Percentiles rank a stretch among this genome's conserved stretches.
Conservation (phyloP, 2,113 vertebrate genomes). For the Tor tambroides region DNA sequence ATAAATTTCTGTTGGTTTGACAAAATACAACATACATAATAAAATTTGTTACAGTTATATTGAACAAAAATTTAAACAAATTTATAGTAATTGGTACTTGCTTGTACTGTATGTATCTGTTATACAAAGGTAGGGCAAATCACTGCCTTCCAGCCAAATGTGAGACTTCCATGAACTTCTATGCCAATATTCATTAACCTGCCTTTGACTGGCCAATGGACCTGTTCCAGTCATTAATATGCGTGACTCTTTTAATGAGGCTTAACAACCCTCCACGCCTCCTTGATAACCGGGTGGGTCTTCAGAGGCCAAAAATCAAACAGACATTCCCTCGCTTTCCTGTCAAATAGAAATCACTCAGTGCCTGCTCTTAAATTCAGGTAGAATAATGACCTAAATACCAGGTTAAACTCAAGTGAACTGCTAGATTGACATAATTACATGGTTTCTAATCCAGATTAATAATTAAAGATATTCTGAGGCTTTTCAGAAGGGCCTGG, state of each 20-base stretch:
- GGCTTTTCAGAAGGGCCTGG: conserved; percentile 40
- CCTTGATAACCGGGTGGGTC: no score
- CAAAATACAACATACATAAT: no score
- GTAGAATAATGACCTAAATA: conserved; percentile 50
- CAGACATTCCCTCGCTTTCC: conserved; percentile 44
- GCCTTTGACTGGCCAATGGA: conserved; percentile 59
- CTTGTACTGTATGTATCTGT: not conserved
- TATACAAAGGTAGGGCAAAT: conserved; percentile 46
- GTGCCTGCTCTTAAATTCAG: conserved; percentile 47
- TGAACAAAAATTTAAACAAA: no score
- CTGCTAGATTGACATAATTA: conserved; percentile 53
- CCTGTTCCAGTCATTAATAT: conserved; percentile 61
- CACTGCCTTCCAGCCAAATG: conserved; percentile 52
- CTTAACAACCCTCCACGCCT: conserved; percentile 60
- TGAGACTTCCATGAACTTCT: conserved; percentile 66
- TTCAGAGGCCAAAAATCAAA: no score
- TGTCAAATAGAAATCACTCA: conserved; percentile 50
- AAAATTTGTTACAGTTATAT: no score
- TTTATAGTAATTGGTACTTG: not conserved
- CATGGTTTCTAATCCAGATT: conserved; percentile 41
- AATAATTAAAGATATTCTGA: conserved; percentile 49
- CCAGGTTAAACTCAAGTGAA: conserved; percentile 41
- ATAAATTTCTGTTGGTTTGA: no score
- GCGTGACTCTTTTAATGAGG: conserved; percentile 65
- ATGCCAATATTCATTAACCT: conserved; percentile 66